Percentiles rank a stretch among this genome's conserved stretches.
Conservation (phyloP, 2,113 vertebrate genomes). For the Bos javanicus region DNA sequence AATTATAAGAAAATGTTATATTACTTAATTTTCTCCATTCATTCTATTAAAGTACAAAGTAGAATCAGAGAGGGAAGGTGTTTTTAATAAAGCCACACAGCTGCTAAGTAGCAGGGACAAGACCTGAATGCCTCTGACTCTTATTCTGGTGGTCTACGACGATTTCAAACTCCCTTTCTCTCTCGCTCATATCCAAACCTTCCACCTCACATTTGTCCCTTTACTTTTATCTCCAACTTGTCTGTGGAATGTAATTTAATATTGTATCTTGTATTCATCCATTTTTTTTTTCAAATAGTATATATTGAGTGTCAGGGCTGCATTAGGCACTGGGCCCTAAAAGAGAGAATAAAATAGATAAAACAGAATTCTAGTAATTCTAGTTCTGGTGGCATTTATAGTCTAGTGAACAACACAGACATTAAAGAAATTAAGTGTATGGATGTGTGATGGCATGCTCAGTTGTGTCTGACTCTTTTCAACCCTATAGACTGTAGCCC, state of each 20-base stretch:
- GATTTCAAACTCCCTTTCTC: neutral
- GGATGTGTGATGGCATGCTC: neutral
- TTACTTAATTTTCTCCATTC: neutral
- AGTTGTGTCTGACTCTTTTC: neutral
- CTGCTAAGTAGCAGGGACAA: neutral
- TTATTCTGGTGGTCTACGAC: neutral
- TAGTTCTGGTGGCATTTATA: constrained; percentile 5
- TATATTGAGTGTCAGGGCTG: neutral
- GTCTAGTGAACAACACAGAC: neutral
- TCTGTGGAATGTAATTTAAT: neutral
- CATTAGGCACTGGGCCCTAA: neutral
- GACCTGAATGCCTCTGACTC: neutral
- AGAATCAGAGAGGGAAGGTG: neutral
- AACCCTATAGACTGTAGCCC: neutral
- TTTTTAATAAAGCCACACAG: neutral
- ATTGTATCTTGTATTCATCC: neutral
- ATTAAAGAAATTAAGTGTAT: neutral
- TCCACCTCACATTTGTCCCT: neutral
- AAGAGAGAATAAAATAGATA: neutral
- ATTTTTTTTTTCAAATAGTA: neutral
- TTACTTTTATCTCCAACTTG: neutral
- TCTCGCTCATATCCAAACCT: neutral
- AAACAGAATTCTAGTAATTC: neutral
- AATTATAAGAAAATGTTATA: neutral
- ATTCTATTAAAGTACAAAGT: neutral